Conservation (phyloP, 1,140 invertebrate species). For the Penaeus vannamei region DNA sequence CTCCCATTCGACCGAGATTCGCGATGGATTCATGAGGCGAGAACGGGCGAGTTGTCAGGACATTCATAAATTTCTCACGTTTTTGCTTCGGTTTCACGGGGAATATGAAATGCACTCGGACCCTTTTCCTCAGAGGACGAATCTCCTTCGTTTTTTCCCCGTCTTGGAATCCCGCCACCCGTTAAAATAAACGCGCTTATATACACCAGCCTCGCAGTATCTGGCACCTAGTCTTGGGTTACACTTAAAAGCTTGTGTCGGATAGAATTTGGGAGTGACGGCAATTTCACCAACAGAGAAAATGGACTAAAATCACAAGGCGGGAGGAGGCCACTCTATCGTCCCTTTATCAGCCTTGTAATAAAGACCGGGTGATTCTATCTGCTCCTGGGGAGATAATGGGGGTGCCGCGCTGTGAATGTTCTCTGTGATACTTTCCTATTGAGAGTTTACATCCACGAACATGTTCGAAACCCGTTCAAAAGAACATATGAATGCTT, state of each 20-base stretch:
- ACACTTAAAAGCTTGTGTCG: slow-evolving; percentile 64
- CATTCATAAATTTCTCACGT: not conserved
- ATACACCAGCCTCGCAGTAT: not conserved
- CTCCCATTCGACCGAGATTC: not conserved
- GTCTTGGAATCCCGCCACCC: too few relatives aligned
- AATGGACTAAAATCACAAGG: slow-evolving; percentile 65
- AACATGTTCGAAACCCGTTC: too few relatives aligned
- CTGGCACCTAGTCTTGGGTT: slow-evolving; percentile 49
- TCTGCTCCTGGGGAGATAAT: too few relatives aligned
- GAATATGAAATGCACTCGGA: too few relatives aligned
- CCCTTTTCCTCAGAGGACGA: too few relatives aligned
- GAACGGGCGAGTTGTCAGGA: not conserved
- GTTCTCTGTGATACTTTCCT: too few relatives aligned
- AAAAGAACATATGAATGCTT: too few relatives aligned
- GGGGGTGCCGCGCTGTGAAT: too few relatives aligned
- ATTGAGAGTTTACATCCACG: too few relatives aligned
- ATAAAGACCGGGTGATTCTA: too few relatives aligned
- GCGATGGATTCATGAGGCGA: slow-evolving; percentile 7
- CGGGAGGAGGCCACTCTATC: slow-evolving; percentile 49
- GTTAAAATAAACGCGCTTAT: not conserved
- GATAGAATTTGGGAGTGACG: slow-evolving; percentile 60
- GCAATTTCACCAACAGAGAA: slow-evolving; percentile 63
- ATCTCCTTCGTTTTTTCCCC: too few relatives aligned
- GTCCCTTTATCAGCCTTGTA: not conserved
- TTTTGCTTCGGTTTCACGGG: too few relatives aligned